These are phyloP conservation scores for Anas capensis DNA, from an alignment of 2,797 vertebrate genomes.

Conservation along the genomic window DNA sequence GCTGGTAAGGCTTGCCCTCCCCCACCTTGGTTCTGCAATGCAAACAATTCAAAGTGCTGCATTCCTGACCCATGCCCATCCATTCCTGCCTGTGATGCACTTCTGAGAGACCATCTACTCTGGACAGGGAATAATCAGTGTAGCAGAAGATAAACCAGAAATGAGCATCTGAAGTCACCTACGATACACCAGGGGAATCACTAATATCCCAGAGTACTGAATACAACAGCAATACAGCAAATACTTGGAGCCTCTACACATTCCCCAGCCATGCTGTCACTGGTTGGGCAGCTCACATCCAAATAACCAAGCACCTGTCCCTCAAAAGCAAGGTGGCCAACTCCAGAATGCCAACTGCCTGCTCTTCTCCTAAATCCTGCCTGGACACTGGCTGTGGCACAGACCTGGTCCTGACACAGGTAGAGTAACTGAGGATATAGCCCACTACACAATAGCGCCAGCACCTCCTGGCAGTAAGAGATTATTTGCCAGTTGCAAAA, in stretches of 20 bases:
- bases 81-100: background rate
- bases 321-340: background rate
- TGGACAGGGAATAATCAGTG: background rate
- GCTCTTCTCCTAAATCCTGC: fast-evolving
- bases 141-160: background rate
- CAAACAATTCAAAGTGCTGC: background rate
- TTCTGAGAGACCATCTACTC: background rate
- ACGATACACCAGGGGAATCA: background rate
- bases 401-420: background rate
- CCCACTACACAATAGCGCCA: background rate
- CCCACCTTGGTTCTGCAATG: background rate
- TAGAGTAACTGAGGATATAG: too few species aligned
- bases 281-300: background rate
- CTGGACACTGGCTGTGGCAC: fast-evolving
- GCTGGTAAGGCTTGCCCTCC: background rate
- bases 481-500: background rate
- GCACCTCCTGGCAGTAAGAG: background rate
- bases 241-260: fast-evolving
- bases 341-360: background rate
- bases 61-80: background rate
- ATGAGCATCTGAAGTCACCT: background rate
- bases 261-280: background rate
- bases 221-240: background rate
- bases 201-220: fast-evolving
- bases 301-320: background rate